A percentile compares a stretch with the other conserved stretches of the same genome.
Conservation (phyloP, 2,797 vertebrate species). For the Acanthurus leucopareius region DNA sequence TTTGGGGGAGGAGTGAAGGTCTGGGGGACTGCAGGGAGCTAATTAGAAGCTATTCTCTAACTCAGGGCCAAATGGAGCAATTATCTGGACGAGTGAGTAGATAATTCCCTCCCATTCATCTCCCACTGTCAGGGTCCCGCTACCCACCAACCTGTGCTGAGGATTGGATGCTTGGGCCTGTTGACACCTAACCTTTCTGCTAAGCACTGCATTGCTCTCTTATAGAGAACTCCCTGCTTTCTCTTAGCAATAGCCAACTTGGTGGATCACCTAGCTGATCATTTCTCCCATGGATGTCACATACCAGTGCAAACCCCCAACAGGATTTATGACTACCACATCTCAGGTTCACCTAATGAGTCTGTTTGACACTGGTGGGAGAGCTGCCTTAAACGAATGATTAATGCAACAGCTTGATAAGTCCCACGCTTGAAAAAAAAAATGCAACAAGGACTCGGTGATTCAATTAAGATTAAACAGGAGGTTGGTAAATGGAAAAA, state of each 20-base stretch:
- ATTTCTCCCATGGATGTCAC: conserved; percentile 77
- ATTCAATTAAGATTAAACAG: conserved; percentile 68
- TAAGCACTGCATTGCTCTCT: conserved; percentile 25
- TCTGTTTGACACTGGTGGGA: conserved; percentile 73
- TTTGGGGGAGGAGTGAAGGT: conserved; percentile 76
- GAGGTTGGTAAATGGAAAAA: conserved; percentile 47
- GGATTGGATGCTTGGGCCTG: conserved; percentile 72
- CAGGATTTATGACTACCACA: conserved; percentile 77
- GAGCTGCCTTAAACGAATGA: conserved; percentile 66
- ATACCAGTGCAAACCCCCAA: conserved; percentile 60
- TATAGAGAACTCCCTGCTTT: conserved; percentile 79
- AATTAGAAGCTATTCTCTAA: conserved; percentile 90
- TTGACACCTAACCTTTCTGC: conserved; percentile 63
- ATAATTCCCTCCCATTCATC: conserved; percentile 91
- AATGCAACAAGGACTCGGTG: conserved; percentile 62
- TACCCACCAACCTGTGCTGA: conserved; percentile 90
- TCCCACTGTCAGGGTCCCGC: conserved; percentile 82
- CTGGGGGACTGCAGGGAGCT: conserved; percentile 83
- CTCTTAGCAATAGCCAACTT: conserved; percentile 87
- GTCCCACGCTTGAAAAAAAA: conserved; percentile 52
- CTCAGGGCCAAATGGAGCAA: conserved; percentile 90
- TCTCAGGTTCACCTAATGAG: conserved; percentile 78
- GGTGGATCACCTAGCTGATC: conserved; percentile 75
- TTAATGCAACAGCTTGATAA: conserved; percentile 77
- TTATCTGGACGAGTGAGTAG: conserved; percentile 90